phyloP scores from a whole-genome alignment of 1,140 invertebrate genomes.

The Philotrypesis tridentata region DNA sequence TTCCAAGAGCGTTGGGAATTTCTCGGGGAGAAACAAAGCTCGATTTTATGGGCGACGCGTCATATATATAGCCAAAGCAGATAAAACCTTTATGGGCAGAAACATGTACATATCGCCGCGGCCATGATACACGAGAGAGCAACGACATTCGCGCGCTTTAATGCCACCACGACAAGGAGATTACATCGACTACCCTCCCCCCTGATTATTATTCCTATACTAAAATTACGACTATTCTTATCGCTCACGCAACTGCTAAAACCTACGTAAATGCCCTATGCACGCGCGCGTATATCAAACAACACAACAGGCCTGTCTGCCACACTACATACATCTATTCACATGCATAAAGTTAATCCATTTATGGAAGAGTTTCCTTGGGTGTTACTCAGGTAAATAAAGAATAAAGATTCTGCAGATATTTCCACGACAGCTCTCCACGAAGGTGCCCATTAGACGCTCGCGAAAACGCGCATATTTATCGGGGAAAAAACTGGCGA shows the following conservation, averaged over 20 bases:
- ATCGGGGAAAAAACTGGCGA: no score
- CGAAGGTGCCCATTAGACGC: no score
- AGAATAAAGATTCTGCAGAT: no score
- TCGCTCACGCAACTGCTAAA: conserved; percentile 36
- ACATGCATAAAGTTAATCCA: neutral
- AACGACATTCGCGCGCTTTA: neutral
- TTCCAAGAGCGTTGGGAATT: neutral
- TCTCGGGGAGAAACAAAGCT: neutral
- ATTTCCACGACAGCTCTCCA: no score
- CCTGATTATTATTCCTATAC: neutral
- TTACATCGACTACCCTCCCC: conserved; percentile 16
- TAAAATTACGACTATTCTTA: conserved; percentile 32
- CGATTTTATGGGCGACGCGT: neutral
- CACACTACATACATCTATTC: conserved; percentile 12
- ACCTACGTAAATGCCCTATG: conserved; percentile 1
- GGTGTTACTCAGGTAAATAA: neutral
- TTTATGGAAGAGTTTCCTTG: neutral
- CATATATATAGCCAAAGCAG: neutral
- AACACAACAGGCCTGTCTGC: neutral
- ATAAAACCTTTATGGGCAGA: neutral
- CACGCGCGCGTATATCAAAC: neutral
- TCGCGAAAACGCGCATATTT: no score
- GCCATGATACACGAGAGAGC: neutral
- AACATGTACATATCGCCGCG: neutral
- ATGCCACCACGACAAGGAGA: conserved; percentile 10